These are phyloP conservation scores for Chondrilla cf. caribensis DNA, from an alignment of 37 sponge, comb jelly and placozoan species.

Conservation along the genomic window DNA sequence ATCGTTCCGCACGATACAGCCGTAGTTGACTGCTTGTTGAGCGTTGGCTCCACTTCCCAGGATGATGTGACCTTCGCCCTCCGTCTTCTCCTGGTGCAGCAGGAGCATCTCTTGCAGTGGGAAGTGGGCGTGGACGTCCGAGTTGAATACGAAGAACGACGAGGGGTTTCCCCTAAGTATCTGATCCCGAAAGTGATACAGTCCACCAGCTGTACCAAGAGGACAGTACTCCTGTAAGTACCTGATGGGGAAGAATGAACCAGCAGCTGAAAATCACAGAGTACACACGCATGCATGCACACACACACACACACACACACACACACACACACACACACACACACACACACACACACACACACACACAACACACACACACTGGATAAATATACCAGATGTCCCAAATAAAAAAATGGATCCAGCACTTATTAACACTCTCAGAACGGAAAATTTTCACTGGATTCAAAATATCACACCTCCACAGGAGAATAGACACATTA, in stretches of 20 bases:
- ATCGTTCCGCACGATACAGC: conserved; percentile 85
- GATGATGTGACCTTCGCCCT: conserved; percentile 49
- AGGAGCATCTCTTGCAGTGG: conserved; percentile 87
- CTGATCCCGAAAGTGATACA: conserved; percentile 99
- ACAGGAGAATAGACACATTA: too few species aligned
- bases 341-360: too few species aligned
- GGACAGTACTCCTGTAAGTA: conserved; percentile 96
- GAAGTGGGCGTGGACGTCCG: conserved; percentile 96
- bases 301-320: too few species aligned
- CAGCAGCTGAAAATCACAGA: neutral
- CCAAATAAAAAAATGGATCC: too few species aligned
- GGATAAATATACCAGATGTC: too few species aligned
- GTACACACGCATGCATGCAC: neutral
- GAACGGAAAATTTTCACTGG: too few species aligned
- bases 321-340: conserved; percentile 37
- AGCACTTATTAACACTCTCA: too few species aligned
- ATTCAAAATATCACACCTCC: too few species aligned
- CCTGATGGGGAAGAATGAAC: conserved; percentile 34
- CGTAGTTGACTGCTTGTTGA: conserved; percentile 83
- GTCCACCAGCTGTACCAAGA: conserved; percentile 94
- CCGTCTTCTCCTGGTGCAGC: conserved; percentile 45
- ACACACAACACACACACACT: too few species aligned
- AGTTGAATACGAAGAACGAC: conserved; percentile 91
- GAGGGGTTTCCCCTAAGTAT: conserved; percentile 78
- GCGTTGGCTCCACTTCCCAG: conserved; percentile 79